Evolutionary conservation across 2,113 vertebrate genomes (phyloP).

Genomic region (Istiophorus platypterus): DNA sequence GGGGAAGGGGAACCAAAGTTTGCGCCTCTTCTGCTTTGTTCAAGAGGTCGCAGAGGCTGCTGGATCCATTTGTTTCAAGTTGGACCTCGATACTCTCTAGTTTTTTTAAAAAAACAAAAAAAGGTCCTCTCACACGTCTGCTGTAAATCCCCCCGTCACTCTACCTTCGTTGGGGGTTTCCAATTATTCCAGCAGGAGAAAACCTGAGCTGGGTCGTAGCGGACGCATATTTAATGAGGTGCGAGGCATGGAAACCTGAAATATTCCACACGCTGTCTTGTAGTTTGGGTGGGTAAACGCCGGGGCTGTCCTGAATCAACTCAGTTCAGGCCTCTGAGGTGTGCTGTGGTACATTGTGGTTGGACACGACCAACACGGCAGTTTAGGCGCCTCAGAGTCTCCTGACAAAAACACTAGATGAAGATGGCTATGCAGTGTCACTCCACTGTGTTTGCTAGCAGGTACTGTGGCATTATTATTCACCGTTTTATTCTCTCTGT

Average conservation of each 20-base stretch:
- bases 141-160: constrained; percentile 28
- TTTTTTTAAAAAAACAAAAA: constrained; percentile 2
- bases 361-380: not conserved
- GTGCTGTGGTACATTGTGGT: not conserved
- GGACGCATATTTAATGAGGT: not conserved
- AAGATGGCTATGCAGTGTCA: not conserved
- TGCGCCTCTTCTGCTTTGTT: constrained; percentile 8
- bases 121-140: not conserved
- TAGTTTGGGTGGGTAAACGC: constrained; percentile 6
- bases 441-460: constrained; percentile 33
- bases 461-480: constrained; percentile 9
- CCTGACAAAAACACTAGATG: not conserved
- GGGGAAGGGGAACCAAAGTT: constrained; percentile 8
- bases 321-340: not conserved
- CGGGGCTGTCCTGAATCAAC: not conserved
- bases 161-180: not conserved
- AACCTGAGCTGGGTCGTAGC: not conserved
- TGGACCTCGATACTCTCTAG: not conserved
- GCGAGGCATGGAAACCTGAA: not conserved
- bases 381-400: not conserved
- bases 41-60: constrained; percentile 28
- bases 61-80: constrained; percentile 44
- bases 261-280: not conserved
- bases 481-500: constrained; percentile 14
- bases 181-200: constrained; percentile 34